phyloP scores from a whole-genome alignment of 1,140 invertebrate genomes.

The Drosophila ercepeae region DNA sequence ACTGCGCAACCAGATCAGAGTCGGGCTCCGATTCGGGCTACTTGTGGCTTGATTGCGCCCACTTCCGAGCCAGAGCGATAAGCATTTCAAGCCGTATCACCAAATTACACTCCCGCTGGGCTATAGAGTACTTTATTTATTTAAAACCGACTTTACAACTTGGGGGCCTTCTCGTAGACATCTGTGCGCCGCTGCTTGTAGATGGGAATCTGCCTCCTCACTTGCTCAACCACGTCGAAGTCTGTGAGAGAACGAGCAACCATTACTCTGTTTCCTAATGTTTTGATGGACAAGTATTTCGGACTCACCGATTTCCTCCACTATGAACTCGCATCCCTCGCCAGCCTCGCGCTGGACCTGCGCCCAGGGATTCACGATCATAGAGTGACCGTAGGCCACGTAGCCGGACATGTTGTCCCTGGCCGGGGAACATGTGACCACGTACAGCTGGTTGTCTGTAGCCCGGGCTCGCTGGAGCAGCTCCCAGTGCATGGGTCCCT shows the following conservation, averaged over 20 bases:
- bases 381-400: conserved; percentile 95
- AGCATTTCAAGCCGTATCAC: conserved; percentile 55
- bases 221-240: conserved; percentile 89
- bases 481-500: conserved; percentile 96
- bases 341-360: conserved; percentile 89
- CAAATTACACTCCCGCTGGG: conserved; percentile 59
- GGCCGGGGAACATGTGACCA: conserved; percentile 91
- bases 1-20: conserved; percentile 34
- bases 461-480: conserved; percentile 91
- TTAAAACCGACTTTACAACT: conserved; percentile 4
- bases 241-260: conserved; percentile 85
- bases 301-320: conserved; percentile 88
- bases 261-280: neutral
- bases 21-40: neutral
- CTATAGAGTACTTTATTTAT: conserved; percentile 29
- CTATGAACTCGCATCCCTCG: conserved; percentile 89
- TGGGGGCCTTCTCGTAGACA: conserved; percentile 86
- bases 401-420: conserved; percentile 89
- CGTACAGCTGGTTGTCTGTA: conserved; percentile 93
- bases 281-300: neutral
- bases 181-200: conserved; percentile 90
- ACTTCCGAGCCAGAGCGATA: conserved; percentile 41
- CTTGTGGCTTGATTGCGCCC: neutral
- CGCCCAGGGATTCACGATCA: conserved; percentile 95
- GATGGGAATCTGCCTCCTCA: conserved; percentile 92